phyloP scores from a whole-genome alignment of 1,140 invertebrate genomes.

The Amphibalanus amphitrite region DNA sequence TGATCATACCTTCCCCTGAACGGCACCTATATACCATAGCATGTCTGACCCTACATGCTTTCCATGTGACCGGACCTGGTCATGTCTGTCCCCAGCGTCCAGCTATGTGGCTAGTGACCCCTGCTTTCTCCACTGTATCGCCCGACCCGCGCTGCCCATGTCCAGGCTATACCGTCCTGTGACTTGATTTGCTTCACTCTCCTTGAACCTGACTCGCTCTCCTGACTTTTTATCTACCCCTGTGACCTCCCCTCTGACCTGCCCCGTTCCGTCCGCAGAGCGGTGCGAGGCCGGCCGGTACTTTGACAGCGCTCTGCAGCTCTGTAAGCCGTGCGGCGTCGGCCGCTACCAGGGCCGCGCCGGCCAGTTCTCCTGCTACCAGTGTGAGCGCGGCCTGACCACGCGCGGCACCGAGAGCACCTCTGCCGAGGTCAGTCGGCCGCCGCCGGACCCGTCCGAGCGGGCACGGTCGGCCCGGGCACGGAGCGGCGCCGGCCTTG shows the following conservation, averaged over 20 bases:
- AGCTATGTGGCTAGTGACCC: no score
- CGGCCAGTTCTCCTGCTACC: conserved; percentile 71
- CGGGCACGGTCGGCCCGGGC: no score
- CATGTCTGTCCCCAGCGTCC: no score
- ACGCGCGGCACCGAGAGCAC: conserved; percentile 59
- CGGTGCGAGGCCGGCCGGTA: conserved; percentile 79
- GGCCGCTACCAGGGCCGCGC: conserved; percentile 83
- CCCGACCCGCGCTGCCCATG: no score
- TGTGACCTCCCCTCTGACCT: conserved; percentile 2
- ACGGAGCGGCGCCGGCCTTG: no score
- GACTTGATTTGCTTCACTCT: no score
- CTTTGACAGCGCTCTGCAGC: conserved; percentile 62
- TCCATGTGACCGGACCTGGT: no score
- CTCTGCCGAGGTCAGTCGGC: not conserved
- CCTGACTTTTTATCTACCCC: conserved; percentile 8
- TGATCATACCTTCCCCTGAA: no score
- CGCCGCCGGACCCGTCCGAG: conserved; percentile 19
- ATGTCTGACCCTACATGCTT: no score
- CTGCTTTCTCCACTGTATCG: no score
- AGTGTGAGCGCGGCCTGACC: conserved; percentile 82
- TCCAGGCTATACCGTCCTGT: no score
- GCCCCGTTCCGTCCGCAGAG: conserved; percentile 34
- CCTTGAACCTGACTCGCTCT: not conserved
- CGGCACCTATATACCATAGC: no score
- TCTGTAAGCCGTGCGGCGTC: conserved; percentile 79